These are phyloP conservation scores for Apis dorsata DNA, from an alignment of 1,140 invertebrate genomes.

Conservation along the genomic window DNA sequence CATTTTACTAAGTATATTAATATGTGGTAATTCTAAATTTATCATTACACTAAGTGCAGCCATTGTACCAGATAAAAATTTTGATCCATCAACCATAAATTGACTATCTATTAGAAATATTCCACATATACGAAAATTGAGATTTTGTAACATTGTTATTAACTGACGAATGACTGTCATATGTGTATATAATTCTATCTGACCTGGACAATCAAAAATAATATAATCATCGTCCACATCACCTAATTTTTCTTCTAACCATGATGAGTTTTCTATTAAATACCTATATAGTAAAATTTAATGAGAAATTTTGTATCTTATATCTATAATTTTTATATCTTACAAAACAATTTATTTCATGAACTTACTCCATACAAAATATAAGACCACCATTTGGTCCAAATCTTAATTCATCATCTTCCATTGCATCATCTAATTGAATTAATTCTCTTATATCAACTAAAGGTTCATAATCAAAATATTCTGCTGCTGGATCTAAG, in stretches of 20 bases:
- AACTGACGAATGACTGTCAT: slow-evolving; percentile 93
- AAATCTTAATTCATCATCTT: slow-evolving; percentile 95
- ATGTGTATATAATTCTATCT: slow-evolving; percentile 99
- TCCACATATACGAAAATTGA: slow-evolving; percentile 95
- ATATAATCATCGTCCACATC: slow-evolving; percentile 95
- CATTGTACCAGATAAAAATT: slow-evolving; percentile 97
- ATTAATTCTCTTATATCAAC: slow-evolving; percentile 97
- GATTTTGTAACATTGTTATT: slow-evolving; percentile 89
- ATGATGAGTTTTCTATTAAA: slow-evolving; percentile 93
- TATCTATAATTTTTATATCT: slow-evolving; percentile 7
- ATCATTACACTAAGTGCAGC: slow-evolving; percentile 97
- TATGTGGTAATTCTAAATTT: slow-evolving; percentile 95
- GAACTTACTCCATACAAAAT: slow-evolving; percentile 96
- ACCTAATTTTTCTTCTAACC: slow-evolving; percentile 92
- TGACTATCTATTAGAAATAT: slow-evolving; percentile 97
- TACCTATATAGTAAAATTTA: slow-evolving; percentile 82
- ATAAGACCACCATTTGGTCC: slow-evolving; percentile 98
- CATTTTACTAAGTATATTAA: slow-evolving; percentile 97
- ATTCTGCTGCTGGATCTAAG: slow-evolving; percentile 98
- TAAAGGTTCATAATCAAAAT: slow-evolving; percentile 94
- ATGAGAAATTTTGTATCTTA: not conserved
- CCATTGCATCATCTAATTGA: slow-evolving; percentile 97
- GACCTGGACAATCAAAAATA: slow-evolving; percentile 99
- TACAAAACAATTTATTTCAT: not conserved
- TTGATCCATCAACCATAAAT: slow-evolving; percentile 97